These are phyloP conservation scores for Nomada hirtipes DNA, from an alignment of 2,888 invertebrate genomes.

Conservation along the genomic window DNA sequence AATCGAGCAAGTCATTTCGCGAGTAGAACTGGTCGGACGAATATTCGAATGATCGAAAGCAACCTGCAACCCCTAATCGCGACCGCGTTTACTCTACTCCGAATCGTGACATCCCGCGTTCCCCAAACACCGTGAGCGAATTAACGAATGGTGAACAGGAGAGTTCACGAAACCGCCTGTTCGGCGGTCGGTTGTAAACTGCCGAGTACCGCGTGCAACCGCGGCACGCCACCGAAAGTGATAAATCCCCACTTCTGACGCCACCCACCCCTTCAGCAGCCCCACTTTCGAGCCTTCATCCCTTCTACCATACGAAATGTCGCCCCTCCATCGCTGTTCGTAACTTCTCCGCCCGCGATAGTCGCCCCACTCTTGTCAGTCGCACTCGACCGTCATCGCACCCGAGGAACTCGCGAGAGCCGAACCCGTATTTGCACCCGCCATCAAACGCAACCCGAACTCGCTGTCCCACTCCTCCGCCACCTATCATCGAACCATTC, in stretches of 20 bases:
- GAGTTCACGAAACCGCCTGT: constrained; percentile 72
- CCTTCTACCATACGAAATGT: constrained; percentile 24
- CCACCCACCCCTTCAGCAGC: constrained; percentile 23
- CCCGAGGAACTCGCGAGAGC: constrained; percentile 48
- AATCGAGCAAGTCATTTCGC: too few species aligned
- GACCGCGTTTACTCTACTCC: constrained; percentile 9
- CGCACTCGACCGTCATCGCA: constrained; percentile 49
- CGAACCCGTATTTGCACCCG: constrained; percentile 61
- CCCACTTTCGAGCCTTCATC: constrained; percentile 28
- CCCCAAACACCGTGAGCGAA: constrained; percentile 25
- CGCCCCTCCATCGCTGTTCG: constrained; percentile 28
- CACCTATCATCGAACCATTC: constrained; percentile 52
- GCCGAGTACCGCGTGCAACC: constrained; percentile 83
- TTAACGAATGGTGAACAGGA: constrained; percentile 23
- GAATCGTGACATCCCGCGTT: constrained; percentile 21
- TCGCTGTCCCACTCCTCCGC: constrained; percentile 5
- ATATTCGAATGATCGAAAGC: too few species aligned
- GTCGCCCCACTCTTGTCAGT: constrained; percentile 12
- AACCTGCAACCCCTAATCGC: not conserved
- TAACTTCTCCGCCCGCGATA: constrained; percentile 10
- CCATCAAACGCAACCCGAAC: constrained; percentile 45
- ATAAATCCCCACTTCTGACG: constrained; percentile 69
- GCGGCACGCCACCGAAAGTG: constrained; percentile 80
- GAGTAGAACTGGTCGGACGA: not conserved
- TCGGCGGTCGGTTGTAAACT: constrained; percentile 82